Evolutionary conservation across 2,888 invertebrate species (phyloP), one percentile per base, ranked within the genome.

Genomic region (Cephus rjabovi): DNA sequence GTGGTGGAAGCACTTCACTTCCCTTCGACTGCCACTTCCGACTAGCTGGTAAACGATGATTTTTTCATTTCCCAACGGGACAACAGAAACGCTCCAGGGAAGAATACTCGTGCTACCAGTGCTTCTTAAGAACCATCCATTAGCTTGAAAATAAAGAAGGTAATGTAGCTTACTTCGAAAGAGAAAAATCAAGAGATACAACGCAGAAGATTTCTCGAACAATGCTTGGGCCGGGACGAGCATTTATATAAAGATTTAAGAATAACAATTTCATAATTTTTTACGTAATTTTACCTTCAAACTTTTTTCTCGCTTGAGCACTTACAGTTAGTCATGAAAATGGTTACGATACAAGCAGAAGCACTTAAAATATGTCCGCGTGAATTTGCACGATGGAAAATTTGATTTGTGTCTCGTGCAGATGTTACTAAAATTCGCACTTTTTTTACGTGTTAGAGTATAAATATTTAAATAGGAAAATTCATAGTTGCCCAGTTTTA

Each of bases 121-220:
- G 75, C 69, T 77, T 35, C 75, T 75, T 77, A 80, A 84, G 84
- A 76, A 70, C 81, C 80, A 84, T 84, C 84, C 84, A 84, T 84
- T 84, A 84, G 81, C 79, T 76, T 71, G 76, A 84, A 77, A 82
- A 83, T 79, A 77, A 74, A 77, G 69, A 75, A 75, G 76, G 56
- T 75, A 75, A 78, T 15, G 56, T 56, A 56, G 56, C 56, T 56
- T 56, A 23, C 56, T 56, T 56, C 1, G 9, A 56, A 9, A 23
- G 56, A 56, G 56, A 6, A 56, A 23, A 23, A 56, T 56, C 56
- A 56, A 56, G 23, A 56, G 23, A 23, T 56, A 56, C 56, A 56
- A 56, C 23, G 9, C 56, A 23, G 9, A 56, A 56, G 56, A 23
- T 56, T 56, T 15, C 56, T 23, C 56, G 23, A 56, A 23, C 56